Percentiles rank a stretch among this genome's conserved stretches.
These are phyloP conservation scores for Addax nasomaculatus DNA, from an alignment of 2,113 vertebrate species.

Conservation along the genomic window DNA sequence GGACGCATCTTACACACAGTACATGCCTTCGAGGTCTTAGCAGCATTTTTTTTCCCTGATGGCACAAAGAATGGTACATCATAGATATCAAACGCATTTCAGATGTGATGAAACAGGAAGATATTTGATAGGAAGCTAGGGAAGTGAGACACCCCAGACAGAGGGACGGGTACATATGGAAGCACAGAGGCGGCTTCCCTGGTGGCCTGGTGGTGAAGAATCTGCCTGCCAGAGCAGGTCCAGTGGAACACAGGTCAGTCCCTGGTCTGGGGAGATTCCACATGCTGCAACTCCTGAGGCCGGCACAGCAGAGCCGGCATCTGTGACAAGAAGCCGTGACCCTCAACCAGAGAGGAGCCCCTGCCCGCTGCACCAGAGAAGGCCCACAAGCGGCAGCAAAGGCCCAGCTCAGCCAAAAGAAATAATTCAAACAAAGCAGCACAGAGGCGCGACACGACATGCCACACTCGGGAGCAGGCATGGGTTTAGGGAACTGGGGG, in stretches of 20 bases:
- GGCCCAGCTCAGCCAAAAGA: not conserved
- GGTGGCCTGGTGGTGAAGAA: not conserved
- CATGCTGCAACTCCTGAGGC: not conserved
- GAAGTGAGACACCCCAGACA: not conserved
- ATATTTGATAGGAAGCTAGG: not conserved
- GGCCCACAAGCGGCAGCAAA: not conserved
- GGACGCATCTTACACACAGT: not conserved
- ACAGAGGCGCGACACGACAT: accelerated
- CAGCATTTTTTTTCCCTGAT: not conserved
- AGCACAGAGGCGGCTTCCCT: not conserved
- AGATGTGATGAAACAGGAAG: not conserved
- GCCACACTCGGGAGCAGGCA: accelerated
- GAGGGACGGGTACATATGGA: accelerated
- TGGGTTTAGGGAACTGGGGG: not conserved
- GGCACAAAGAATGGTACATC: not conserved
- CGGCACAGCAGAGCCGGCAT: accelerated
- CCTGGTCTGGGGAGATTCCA: not conserved
- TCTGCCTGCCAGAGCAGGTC: not conserved
- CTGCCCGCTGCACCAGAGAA: not conserved
- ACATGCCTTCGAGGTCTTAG: not conserved
- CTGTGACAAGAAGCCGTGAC: accelerated
- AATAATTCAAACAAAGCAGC: accelerated
- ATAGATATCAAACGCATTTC: not conserved
- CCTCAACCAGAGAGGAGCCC: not conserved
- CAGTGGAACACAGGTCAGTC: not conserved